Conservation (phyloP, 1,140 invertebrate genomes). For the Lamellibrachia luymesi region DNA sequence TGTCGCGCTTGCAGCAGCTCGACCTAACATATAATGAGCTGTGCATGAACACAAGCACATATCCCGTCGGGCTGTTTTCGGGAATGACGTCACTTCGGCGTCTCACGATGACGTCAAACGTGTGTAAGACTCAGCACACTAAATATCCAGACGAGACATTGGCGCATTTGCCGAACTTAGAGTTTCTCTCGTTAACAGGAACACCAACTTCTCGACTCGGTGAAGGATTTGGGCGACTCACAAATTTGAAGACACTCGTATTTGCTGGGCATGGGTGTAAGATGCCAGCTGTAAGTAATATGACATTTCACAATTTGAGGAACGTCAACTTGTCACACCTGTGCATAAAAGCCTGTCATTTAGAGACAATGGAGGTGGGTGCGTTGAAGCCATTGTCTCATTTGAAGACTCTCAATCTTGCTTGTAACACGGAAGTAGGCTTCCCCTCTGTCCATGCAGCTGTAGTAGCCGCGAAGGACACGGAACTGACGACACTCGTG, state of each 20-base stretch:
- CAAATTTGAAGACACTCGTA: background rate
- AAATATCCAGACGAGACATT: background rate
- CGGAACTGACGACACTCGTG: background rate
- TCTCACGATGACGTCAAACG: background rate
- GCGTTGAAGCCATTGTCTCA: background rate
- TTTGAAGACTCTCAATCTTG: background rate
- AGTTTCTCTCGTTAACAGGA: background rate
- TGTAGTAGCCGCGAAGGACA: background rate
- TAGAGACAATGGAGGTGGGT: background rate
- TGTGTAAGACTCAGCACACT: background rate
- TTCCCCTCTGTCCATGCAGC: background rate
- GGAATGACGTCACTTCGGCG: background rate
- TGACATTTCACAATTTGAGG: background rate
- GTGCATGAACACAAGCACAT: background rate
- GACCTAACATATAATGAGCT: background rate
- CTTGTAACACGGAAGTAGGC: background rate
- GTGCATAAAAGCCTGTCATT: background rate
- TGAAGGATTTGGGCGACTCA: background rate
- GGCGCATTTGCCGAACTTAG: background rate
- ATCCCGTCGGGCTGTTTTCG: background rate
- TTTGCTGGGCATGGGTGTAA: background rate
- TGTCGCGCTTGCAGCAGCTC: background rate
- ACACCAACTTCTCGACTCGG: background rate
- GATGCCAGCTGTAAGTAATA: background rate
- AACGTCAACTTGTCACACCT: background rate